A percentile compares a stretch with the other conserved stretches of the same genome.
Evolutionary conservation across 92 coral and sea anemone genomes (phyloP).

Genomic region (Metridium senile): DNA sequence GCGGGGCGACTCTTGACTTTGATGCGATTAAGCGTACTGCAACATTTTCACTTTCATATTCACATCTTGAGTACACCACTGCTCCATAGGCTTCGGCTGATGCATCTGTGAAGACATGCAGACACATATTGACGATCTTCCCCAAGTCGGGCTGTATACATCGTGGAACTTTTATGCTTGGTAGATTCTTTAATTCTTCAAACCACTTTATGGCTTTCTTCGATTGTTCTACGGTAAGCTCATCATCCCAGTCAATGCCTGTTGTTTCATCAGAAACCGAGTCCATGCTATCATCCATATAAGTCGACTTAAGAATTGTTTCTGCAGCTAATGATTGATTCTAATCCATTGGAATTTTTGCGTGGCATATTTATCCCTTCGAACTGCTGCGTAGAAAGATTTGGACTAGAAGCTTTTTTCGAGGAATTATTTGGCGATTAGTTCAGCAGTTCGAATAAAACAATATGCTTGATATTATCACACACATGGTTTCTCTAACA

Average conservation of each 20-base stretch:
- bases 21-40: constrained; percentile 28
- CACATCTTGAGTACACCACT: constrained; percentile 31
- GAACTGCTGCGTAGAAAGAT: too few relatives aligned
- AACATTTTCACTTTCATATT: constrained; percentile 43
- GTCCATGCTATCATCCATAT: constrained; percentile 56
- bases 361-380: too few relatives aligned
- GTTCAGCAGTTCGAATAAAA: too few relatives aligned
- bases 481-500: too few relatives aligned
- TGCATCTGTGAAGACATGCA: constrained; percentile 44
- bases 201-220: constrained; percentile 16
- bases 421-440: too few relatives aligned
- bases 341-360: too few relatives aligned
- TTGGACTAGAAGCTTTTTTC: too few relatives aligned
- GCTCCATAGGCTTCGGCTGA: constrained; percentile 50
- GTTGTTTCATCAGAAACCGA: constrained; percentile 33
- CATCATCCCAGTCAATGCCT: not conserved
- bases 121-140: not conserved
- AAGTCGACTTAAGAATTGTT: constrained; percentile 42
- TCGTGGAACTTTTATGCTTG: constrained; percentile 16
- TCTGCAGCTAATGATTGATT: constrained; percentile 61
- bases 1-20: constrained; percentile 50
- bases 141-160: constrained; percentile 4
- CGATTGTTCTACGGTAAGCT: not conserved
- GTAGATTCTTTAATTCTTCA: constrained; percentile 10
- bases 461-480: too few relatives aligned